Evolutionary conservation across 1,140 invertebrate genomes (phyloP).

Genomic region (Anoplophora glabripennis): DNA sequence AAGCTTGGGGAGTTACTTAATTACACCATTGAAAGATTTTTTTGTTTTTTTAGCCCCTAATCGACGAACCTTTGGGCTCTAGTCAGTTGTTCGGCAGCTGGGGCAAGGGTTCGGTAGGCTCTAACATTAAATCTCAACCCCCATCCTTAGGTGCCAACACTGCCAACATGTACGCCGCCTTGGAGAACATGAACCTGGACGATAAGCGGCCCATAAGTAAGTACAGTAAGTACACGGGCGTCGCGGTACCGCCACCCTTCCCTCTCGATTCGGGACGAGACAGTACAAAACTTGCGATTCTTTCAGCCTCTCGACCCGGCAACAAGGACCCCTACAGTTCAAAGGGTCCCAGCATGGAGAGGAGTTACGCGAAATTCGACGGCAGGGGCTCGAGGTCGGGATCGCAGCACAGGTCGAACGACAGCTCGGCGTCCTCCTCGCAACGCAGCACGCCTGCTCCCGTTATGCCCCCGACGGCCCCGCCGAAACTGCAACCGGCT

Average conservation of each 20-base stretch:
- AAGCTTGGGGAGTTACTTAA: background rate
- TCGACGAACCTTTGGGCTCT: slow-evolving; percentile 52
- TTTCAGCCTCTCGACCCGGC: slow-evolving; percentile 6
- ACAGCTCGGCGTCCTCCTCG: slow-evolving; percentile 31
- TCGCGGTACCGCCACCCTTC: background rate
- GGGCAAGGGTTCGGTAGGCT: slow-evolving; percentile 37
- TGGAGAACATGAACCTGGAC: slow-evolving; percentile 49
- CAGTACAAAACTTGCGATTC: background rate
- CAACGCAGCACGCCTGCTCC: slow-evolving; percentile 8
- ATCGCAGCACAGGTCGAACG: slow-evolving; percentile 54
- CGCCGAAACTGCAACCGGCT: background rate
- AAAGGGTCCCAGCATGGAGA: slow-evolving; percentile 52
- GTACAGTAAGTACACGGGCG: slow-evolving; percentile 15
- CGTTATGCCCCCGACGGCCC: background rate
- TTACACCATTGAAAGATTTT: background rate
- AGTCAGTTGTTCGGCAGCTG: slow-evolving; percentile 46
- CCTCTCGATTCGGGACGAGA: background rate
- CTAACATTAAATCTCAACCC: slow-evolving; percentile 26
- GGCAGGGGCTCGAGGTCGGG: slow-evolving; percentile 57
- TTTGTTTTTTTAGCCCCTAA: slow-evolving; percentile 43
- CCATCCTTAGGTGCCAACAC: slow-evolving; percentile 38
- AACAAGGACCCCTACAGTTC: slow-evolving; percentile 51
- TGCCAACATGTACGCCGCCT: slow-evolving; percentile 51
- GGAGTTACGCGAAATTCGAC: slow-evolving; percentile 47
- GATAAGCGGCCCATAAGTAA: slow-evolving; percentile 53